Percentiles rank a stretch among this genome's conserved stretches.
Conservation (phyloP, 2,113 vertebrate species). For the Gorilla gorilla region DNA sequence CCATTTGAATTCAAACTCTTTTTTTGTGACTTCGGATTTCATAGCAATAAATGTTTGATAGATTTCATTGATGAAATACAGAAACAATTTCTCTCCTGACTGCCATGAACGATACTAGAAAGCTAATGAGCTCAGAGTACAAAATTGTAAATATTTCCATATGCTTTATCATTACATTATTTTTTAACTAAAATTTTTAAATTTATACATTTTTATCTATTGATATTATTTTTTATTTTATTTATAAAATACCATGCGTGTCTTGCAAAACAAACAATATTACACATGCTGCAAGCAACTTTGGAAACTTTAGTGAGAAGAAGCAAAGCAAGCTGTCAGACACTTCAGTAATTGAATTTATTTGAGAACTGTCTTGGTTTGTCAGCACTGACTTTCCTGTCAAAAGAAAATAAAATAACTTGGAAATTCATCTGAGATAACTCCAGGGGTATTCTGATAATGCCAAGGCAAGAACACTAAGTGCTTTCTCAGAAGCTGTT, state of each 20-base stretch:
- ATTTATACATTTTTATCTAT: constrained; percentile 75
- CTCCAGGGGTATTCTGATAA: constrained; percentile 81
- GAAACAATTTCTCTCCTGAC: background rate
- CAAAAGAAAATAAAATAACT: constrained; percentile 85
- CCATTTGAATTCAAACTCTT: background rate
- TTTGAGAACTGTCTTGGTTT: constrained; percentile 84
- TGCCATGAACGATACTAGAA: background rate
- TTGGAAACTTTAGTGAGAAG: constrained; percentile 83
- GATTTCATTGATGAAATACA: background rate
- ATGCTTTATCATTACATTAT: background rate
- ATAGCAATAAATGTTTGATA: background rate
- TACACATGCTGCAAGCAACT: constrained; percentile 80
- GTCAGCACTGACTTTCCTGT: constrained; percentile 85
- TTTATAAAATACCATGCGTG: constrained; percentile 72
- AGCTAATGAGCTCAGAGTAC: background rate
- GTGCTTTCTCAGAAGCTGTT: constrained; percentile 73
- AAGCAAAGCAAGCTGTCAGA: constrained; percentile 84
- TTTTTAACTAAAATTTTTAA: constrained; percentile 53
- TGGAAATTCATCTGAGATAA: constrained; percentile 83
- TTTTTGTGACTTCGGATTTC: background rate
- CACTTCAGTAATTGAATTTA: constrained; percentile 87
- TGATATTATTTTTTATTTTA: constrained; percentile 76
- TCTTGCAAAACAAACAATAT: constrained; percentile 77
- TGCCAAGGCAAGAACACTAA: constrained; percentile 74
- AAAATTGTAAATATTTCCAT: background rate